phyloP scores from a whole-genome alignment of 2,888 invertebrate species.

The Lacanobia oleracea region DNA sequence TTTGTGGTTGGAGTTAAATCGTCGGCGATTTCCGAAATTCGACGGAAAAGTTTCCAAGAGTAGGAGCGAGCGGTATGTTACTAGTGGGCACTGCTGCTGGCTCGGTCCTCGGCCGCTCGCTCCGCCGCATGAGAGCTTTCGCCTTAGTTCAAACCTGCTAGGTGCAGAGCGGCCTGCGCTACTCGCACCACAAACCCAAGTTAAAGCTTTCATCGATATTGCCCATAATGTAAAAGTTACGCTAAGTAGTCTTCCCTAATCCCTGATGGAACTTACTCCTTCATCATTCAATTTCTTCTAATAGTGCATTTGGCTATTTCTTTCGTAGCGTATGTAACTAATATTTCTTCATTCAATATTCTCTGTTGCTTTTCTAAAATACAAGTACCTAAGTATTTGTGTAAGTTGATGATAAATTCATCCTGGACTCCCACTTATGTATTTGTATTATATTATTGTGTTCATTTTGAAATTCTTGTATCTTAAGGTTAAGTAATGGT shows the following conservation, averaged over 20 bases:
- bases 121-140: constrained; percentile 84
- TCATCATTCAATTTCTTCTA: constrained; percentile 50
- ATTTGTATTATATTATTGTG: constrained; percentile 3
- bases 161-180: constrained; percentile 73
- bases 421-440: background rate
- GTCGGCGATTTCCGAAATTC: constrained; percentile 87
- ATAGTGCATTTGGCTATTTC: constrained; percentile 48
- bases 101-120: constrained; percentile 72
- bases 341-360: constrained; percentile 34
- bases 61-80: constrained; percentile 81
- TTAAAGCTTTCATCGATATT: constrained; percentile 82
- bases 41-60: constrained; percentile 82
- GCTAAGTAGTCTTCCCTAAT: constrained; percentile 82
- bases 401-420: constrained; percentile 16
- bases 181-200: constrained; percentile 73
- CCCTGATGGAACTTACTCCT: constrained; percentile 74
- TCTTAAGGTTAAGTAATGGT: background rate
- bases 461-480: constrained; percentile 2
- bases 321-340: constrained; percentile 47
- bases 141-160: constrained; percentile 76
- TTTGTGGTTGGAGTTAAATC: constrained; percentile 79
- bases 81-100: constrained; percentile 70
- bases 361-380: constrained; percentile 46
- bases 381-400: constrained; percentile 49
- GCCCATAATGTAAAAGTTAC: constrained; percentile 83